Evolutionary conservation across 1,140 invertebrate genomes (phyloP).

Genomic region (Drosophila sproati): DNA sequence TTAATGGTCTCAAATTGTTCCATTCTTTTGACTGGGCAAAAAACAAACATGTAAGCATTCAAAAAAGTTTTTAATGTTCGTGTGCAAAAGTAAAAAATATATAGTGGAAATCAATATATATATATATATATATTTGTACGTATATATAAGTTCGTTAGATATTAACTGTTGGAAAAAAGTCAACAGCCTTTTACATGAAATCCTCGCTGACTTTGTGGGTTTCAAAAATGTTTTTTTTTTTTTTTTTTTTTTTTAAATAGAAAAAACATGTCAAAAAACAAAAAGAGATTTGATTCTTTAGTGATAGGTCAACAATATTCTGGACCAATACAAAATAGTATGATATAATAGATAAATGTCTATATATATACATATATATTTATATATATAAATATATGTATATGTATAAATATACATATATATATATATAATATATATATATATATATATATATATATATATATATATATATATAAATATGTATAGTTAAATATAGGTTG

Average conservation of each 20-base stretch:
- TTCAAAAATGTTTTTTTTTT: conserved; percentile 48
- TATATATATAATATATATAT: conserved; percentile 16
- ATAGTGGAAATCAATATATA: conserved; percentile 39
- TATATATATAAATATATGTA: no score
- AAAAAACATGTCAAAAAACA: conserved; percentile 75
- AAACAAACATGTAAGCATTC: conserved; percentile 81
- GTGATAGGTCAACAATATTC: conserved; percentile 58
- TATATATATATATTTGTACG: conserved; percentile 44
- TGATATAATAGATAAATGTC: conserved; percentile 35
- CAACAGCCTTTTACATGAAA: conserved; percentile 46
- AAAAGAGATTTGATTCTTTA: conserved; percentile 68
- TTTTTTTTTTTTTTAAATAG: conserved; percentile 56
- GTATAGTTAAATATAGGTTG: conserved; percentile 47
- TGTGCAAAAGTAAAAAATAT: conserved; percentile 75
- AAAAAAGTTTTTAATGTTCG: conserved; percentile 64
- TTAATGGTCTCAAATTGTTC: conserved; percentile 29
- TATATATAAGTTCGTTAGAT: conserved; percentile 23
- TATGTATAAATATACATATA: conserved; percentile 8
- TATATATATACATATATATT: conserved; percentile 19
- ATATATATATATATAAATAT: no score
- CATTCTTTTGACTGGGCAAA: conserved; percentile 58
- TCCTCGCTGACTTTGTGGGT: conserved; percentile 68
- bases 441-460: no score
- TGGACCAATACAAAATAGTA: conserved; percentile 41
- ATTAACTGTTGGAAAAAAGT: conserved; percentile 24